Percentiles rank a stretch among this genome's conserved stretches.
Evolutionary conservation across 2,797 vertebrate species (phyloP).

Genomic region (Hipposideros larvatus): DNA sequence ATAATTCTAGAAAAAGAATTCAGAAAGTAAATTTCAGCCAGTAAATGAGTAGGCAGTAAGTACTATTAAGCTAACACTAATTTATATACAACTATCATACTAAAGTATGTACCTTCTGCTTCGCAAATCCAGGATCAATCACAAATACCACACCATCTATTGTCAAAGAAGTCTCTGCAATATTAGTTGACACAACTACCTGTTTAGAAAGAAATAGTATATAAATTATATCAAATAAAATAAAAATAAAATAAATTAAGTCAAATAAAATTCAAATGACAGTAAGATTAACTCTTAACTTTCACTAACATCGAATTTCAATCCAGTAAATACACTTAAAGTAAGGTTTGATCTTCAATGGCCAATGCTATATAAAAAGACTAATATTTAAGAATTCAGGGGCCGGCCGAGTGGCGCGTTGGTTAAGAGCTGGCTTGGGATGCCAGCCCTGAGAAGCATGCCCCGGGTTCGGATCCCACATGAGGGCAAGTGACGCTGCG

Average conservation of each 20-base stretch:
- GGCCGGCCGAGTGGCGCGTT: no score
- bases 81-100: background rate
- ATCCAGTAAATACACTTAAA: constrained; percentile 33
- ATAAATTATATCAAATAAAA: background rate
- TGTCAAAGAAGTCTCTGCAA: constrained; percentile 98
- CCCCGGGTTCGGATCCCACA: no score
- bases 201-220: constrained; percentile 83
- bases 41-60: background rate
- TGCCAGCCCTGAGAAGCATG: no score
- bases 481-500: no score
- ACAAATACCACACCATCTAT: constrained; percentile 99
- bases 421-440: no score
- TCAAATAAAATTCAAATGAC: constrained; percentile 41
- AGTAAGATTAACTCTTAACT: background rate
- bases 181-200: constrained; percentile 99
- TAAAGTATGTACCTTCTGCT: constrained; percentile 94
- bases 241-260: background rate
- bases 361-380: background rate
- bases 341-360: background rate
- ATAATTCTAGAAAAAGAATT: background rate
- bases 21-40: background rate
- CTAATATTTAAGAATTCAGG: background rate
- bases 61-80: background rate
- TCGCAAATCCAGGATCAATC: constrained; percentile 99
- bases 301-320: background rate